phyloP scores from a whole-genome alignment of 2,888 invertebrate genomes.

The Sphecodes monilicornis region DNA sequence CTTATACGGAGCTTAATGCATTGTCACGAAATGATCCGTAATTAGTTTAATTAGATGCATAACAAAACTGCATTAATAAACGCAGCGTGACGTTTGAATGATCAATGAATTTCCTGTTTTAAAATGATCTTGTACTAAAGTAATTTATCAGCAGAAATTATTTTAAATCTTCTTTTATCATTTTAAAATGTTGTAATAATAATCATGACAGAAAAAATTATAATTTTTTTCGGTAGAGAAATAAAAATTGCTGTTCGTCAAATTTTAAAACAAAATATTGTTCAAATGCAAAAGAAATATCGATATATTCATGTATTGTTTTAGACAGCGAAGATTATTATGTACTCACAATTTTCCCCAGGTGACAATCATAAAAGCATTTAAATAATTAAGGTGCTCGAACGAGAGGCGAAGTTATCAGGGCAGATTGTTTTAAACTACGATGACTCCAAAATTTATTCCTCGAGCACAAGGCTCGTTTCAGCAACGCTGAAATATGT shows the following conservation, averaged over 20 bases:
- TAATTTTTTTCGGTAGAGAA: background rate
- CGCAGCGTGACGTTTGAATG: background rate
- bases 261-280: no score
- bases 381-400: conserved; percentile 3
- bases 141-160: background rate
- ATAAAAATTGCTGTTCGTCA: no score
- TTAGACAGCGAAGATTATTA: background rate
- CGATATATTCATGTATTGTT: background rate
- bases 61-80: conserved; percentile 18
- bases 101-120: background rate
- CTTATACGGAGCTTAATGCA: background rate
- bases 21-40: conserved; percentile 25
- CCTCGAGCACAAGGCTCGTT: conserved; percentile 1
- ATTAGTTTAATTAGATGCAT: conserved; percentile 37
- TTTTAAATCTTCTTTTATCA: no score
- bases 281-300: no score
- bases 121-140: no score
- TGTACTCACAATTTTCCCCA: background rate
- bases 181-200: no score
- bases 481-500: conserved; percentile 23
- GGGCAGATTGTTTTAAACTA: conserved; percentile 8
- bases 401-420: background rate
- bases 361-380: background rate
- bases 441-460: conserved; percentile 28
- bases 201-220: background rate